Evolutionary conservation across 2,888 invertebrate species (phyloP).

Genomic region (Heliconius ismenius): DNA sequence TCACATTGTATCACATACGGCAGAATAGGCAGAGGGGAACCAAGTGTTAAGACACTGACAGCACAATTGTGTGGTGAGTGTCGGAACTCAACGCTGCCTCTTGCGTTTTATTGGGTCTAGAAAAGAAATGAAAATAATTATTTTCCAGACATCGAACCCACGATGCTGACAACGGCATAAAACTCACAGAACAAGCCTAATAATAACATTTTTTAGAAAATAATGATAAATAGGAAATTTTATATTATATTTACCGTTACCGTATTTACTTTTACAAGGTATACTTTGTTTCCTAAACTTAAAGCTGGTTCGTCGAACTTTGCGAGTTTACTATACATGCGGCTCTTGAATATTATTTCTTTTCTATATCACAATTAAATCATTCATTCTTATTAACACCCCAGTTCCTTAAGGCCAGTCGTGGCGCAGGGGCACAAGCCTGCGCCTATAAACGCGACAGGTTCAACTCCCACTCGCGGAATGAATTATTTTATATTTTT

Average conservation of each 20-base stretch:
- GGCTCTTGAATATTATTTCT: background rate
- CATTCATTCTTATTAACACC: no score
- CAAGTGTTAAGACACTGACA: background rate
- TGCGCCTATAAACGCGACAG: no score
- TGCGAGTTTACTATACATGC: background rate
- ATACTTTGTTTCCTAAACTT: background rate
- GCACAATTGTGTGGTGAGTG: background rate
- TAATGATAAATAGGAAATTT: background rate
- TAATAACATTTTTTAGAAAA: background rate
- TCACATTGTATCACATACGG: background rate
- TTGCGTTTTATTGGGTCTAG: background rate
- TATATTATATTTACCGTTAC: no score
- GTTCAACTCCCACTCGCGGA: no score
- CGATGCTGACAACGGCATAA: background rate
- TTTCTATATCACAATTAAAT: background rate
- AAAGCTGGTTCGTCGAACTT: constrained; percentile 11
- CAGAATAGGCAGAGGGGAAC: background rate
- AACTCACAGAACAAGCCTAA: no score
- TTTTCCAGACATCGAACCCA: background rate
- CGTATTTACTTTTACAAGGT: no score
- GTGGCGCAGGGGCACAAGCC: no score
- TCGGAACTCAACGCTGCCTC: background rate
- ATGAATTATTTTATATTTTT: background rate
- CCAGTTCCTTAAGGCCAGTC: no score
- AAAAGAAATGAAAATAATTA: background rate